Evolutionary conservation across 1,140 invertebrate species (phyloP), one percentile per base, ranked within the genome.

Genomic region (Pogonus chalceus): DNA sequence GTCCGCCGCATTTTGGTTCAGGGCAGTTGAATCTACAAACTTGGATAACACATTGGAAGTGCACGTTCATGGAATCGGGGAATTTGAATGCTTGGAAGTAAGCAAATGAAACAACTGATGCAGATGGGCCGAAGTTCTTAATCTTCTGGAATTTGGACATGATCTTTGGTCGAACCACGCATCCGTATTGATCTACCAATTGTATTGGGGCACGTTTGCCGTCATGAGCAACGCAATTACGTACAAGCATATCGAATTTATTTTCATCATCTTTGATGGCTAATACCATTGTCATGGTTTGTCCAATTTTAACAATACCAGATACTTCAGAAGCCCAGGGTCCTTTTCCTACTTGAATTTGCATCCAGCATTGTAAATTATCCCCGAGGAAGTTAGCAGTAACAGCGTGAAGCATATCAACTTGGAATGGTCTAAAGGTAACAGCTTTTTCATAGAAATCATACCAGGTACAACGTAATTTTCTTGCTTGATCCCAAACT

Each of bases 1-100:
- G 68, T 14, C 82, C 84, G 10, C 81, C 84, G 67, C 88, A 92
- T 72, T 91, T 90, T 1, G 90, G 90, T 61, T 93, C 90, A 0
- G 91, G 91, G 65, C 92, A 95, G 65, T 93, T 90, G 69, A 92
- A 90, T 54, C 91, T 79, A 61, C 92, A 96, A 1, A 95, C 91
- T 76, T 96, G 92, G 60, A 96, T 95, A 1, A 93, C 90, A 66
- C 92, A 95, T 69, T 96, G 92, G 84, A 96, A 96, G 77, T 94
- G 92, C 1, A 96, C 91, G 65, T 95, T 93, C 92, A 95, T 95
- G 10, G 90, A 93, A 68, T 96, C 92, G 0, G 92, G 92, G 82
- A 96, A 96, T 71, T 96, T 95, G 75, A 95, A 96, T 1, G 92
- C 92, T 73, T 92, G 89, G 85, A 96, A 96, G 72, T 95, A 92